Evolutionary conservation across 2,797 vertebrate species (phyloP).

Genomic region (Melanogrammus aeglefinus): DNA sequence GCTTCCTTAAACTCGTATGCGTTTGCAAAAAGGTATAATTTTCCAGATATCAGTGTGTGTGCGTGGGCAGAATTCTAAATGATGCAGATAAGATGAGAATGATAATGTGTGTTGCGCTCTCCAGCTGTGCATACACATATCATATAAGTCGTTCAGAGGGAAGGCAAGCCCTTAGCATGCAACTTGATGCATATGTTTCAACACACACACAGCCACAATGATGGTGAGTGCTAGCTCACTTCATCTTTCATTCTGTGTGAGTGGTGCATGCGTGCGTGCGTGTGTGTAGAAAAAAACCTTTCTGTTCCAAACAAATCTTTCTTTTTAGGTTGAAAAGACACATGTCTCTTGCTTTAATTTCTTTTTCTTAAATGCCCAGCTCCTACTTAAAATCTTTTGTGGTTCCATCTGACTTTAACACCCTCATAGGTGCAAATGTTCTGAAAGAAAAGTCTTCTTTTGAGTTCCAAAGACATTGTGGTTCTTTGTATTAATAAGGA

Average conservation of each 20-base stretch:
- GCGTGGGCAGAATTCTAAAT: conserved; percentile 10
- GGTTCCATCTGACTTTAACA: not conserved
- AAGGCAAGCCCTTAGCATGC: conserved; percentile 40
- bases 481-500: not conserved
- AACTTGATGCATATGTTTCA: not conserved
- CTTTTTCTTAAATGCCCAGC: not conserved
- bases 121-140: conserved; percentile 52
- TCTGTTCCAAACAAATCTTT: not conserved
- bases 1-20: conserved; percentile 46
- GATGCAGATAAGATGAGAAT: conserved; percentile 43
- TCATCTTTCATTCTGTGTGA: not conserved
- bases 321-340: no score
- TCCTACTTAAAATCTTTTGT: not conserved
- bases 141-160: conserved; percentile 55
- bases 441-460: not conserved
- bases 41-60: conserved; percentile 6
- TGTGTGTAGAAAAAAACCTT: not conserved
- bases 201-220: conserved; percentile 7
- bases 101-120: conserved; percentile 46
- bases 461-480: not conserved
- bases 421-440: not conserved
- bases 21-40: conserved; percentile 39
- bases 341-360: not conserved
- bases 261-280: not conserved
- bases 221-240: not conserved